phyloP scores from a whole-genome alignment of 2,888 invertebrate genomes.

The Aproaerema taeniolella region DNA sequence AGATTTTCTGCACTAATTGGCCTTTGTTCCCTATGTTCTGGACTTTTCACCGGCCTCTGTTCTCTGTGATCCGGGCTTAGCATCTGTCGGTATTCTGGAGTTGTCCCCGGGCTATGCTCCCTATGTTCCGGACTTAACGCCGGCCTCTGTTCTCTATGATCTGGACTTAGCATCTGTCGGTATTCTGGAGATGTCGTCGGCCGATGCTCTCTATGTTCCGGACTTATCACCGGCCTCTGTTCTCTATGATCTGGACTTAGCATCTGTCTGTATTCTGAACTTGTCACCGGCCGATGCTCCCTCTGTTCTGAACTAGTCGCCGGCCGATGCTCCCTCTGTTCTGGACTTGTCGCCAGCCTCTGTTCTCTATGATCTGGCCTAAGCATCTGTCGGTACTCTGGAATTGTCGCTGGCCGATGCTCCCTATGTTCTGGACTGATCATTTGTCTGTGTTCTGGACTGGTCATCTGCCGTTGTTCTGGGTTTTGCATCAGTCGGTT shows the following conservation, averaged over 20 bases:
- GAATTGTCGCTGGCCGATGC: neutral
- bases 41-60: neutral
- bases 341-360: too few species aligned
- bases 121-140: neutral
- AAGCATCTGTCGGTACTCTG: too few species aligned
- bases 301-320: neutral
- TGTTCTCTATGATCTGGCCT: too few species aligned
- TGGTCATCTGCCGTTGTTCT: neutral
- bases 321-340: too few species aligned
- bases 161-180: neutral
- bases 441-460: neutral
- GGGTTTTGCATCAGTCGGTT: neutral
- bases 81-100: neutral
- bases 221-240: neutral
- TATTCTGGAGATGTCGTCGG: slow-evolving; percentile 1
- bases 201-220: neutral
- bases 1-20: slow-evolving; percentile 4
- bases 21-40: too few species aligned
- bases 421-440: slow-evolving; percentile 1
- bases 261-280: too few species aligned
- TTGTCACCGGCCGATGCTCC: neutral
- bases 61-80: neutral
- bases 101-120: too few species aligned
- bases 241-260: too few species aligned
- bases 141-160: neutral